Base-by-base conservation (phyloP, 2,888 invertebrate genomes). In the Adineta ricciae region DNA sequence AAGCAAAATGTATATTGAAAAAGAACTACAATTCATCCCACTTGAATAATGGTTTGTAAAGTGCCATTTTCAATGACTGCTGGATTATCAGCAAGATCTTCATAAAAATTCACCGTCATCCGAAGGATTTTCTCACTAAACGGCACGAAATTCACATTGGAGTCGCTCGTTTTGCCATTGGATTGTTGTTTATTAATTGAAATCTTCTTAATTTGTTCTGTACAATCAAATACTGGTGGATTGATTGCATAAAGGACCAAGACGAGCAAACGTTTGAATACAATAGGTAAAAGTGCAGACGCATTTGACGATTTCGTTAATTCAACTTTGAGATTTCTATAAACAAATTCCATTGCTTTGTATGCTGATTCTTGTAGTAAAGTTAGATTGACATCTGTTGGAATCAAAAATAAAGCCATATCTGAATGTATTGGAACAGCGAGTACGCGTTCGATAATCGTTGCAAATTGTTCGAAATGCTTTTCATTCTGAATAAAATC, bases 321-420 rank as follows among this genome's bases (percentile, higher is more conserved):
- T 38, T 78, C 78, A 32, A 64, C 19, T 82, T 36, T 52, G 14
- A 52, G 50, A 82, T 46, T 41, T 64, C 32, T 64, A 64, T 32
- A 64, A 36, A 64, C 64, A 46, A 94, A 93, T 87, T 96, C 95
- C 90, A 97, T 93, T 86, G 95, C 94, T 89, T 95, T 95, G 41
- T 96, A 91, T 73, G 95, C 93, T 83, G 94, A 94, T 88, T 95
- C 95, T 89, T 96, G 95, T 86, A 95, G 91, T 16, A 94, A 94
- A 0, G 94, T 95, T 86, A 95, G 92, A 21, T 89, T 88, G 83
- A 88, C 88, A 88, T 94, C 92, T 83, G 94, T 93, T 84, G 94
- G 93, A 0, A 94, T 93, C 88, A 95, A 92, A 91, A 96, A 92
- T 89, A 96, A 93, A 88, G 94, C 95, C 16, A 94, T 94, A 41